A percentile compares a stretch with the other conserved stretches of the same genome.
phyloP scores from a whole-genome alignment of 2,797 vertebrate genomes.

The Melanotaenia nigrans region DNA sequence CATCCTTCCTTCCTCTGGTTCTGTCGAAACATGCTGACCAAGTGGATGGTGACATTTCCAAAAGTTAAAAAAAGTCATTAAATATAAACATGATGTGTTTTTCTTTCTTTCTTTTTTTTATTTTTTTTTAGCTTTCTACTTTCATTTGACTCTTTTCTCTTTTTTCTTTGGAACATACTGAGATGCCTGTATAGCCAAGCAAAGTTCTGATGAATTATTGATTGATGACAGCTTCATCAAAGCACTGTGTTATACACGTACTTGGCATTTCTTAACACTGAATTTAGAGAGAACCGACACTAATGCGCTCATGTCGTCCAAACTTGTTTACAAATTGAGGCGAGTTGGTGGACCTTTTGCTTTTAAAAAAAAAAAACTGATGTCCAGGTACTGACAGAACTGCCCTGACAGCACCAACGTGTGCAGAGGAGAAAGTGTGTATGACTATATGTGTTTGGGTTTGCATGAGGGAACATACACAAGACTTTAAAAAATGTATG shows the following conservation, averaged over 20 bases:
- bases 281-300: conserved; percentile 86
- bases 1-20: conserved; percentile 64
- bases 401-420: conserved; percentile 75
- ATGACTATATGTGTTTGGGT: conserved; percentile 62
- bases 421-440: conserved; percentile 54
- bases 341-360: conserved; percentile 74
- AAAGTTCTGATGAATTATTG: conserved; percentile 87
- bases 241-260: conserved; percentile 71
- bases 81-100: conserved; percentile 68
- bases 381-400: conserved; percentile 80
- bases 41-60: conserved; percentile 74
- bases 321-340: conserved; percentile 89
- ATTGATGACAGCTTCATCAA: conserved; percentile 82
- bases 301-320: conserved; percentile 82
- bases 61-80: conserved; percentile 73
- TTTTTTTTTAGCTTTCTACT: conserved; percentile 62
- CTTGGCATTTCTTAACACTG: conserved; percentile 85
- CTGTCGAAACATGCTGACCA: conserved; percentile 75
- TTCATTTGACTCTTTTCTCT: conserved; percentile 70
- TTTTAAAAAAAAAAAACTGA: conserved; percentile 59
- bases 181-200: conserved; percentile 77
- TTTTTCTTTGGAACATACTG: conserved; percentile 75
- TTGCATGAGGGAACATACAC: conserved; percentile 74
- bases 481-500: conserved; percentile 89
- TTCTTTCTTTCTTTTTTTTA: conserved; percentile 35